Conservation (phyloP, 2,797 vertebrate species). For the Neoniphon sammara region DNA sequence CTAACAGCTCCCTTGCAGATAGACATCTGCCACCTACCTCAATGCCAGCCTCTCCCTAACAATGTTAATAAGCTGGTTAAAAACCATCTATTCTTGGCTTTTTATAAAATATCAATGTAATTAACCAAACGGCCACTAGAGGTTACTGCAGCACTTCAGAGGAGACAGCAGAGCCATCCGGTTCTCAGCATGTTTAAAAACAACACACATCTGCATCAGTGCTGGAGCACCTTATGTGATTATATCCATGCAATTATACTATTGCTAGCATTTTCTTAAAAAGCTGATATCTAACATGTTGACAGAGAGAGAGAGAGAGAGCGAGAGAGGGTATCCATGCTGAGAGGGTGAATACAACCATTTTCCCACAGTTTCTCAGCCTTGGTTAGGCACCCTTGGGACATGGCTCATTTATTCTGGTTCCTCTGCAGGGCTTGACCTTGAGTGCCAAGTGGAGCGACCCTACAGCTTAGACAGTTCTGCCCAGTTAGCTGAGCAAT, state of each 20-base stretch:
- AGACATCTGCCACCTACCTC: constrained; percentile 29
- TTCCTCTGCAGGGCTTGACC: constrained; percentile 67
- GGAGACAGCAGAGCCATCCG: neutral
- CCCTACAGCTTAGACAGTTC: constrained; percentile 55
- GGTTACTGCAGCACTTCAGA: constrained; percentile 58
- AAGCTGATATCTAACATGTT: constrained; percentile 24
- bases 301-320: neutral
- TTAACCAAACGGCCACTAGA: constrained; percentile 60
- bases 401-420: constrained; percentile 72
- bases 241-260: neutral
- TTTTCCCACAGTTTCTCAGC: constrained; percentile 67
- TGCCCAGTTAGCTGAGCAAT: constrained; percentile 59
- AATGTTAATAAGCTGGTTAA: neutral
- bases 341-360: constrained; percentile 28
- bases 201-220: neutral
- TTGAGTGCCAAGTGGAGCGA: constrained; percentile 63
- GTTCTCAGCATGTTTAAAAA: constrained; percentile 1
- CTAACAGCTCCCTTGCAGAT: constrained; percentile 11
- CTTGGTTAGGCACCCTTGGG: constrained; percentile 51
- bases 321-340: constrained; percentile 17
- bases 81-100: neutral
- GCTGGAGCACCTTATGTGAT: neutral
- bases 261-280: constrained; percentile 7
- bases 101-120: neutral
- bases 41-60: neutral